These are phyloP conservation scores for Alces alces DNA, from an alignment of 2,113 vertebrate genomes.

Conservation along the genomic window DNA sequence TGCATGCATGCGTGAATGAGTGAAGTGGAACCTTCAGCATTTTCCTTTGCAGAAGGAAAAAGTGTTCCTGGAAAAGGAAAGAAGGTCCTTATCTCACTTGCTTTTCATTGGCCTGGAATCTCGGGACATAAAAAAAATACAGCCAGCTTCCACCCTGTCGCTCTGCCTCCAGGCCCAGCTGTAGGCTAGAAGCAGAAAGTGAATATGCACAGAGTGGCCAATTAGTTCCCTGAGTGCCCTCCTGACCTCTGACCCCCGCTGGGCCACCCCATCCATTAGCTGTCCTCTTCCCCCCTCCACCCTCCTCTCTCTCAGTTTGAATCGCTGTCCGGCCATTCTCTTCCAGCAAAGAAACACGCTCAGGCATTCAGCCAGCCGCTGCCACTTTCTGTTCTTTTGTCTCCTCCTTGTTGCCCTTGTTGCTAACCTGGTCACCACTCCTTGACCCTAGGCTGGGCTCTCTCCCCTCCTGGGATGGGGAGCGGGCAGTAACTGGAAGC, in stretches of 20 bases:
- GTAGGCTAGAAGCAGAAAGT: slow-evolving; percentile 62
- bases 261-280: slow-evolving; percentile 91
- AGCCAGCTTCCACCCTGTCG: neutral
- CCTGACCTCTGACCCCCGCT: slow-evolving; percentile 94
- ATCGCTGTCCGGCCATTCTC: slow-evolving; percentile 93
- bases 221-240: slow-evolving; percentile 91
- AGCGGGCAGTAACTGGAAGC: neutral
- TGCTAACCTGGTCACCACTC: slow-evolving; percentile 86
- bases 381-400: slow-evolving; percentile 93
- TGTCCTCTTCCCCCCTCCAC: slow-evolving; percentile 57
- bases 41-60: neutral
- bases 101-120: neutral
- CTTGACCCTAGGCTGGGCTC: slow-evolving; percentile 86
- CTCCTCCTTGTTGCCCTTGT: slow-evolving; percentile 83
- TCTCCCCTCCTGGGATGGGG: slow-evolving; percentile 49
- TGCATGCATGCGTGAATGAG: neutral
- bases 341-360: slow-evolving; percentile 88
- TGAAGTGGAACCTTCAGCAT: neutral
- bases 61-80: neutral
- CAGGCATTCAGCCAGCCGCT: slow-evolving; percentile 85
- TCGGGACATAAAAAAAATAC: neutral
- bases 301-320: slow-evolving; percentile 91
- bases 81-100: neutral
- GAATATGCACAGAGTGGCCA: slow-evolving; percentile 87
- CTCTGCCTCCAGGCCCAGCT: slow-evolving; percentile 52